These are phyloP conservation scores for Salvelinus sp. DNA, from an alignment of 2,113 vertebrate genomes.

Conservation along the genomic window DNA sequence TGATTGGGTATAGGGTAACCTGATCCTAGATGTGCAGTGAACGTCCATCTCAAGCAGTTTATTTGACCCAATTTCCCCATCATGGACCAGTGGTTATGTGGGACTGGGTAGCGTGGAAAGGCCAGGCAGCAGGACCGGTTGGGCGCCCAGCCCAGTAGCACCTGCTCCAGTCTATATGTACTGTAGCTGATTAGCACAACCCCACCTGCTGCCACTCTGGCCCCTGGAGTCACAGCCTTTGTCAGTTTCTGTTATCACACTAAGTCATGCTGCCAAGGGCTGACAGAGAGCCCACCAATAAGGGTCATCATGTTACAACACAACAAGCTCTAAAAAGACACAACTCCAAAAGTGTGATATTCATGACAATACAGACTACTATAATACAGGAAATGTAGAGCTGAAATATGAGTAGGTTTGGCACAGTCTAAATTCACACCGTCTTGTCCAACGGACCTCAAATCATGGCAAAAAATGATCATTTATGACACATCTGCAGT, in stretches of 20 bases:
- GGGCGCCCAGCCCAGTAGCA: conserved; percentile 20
- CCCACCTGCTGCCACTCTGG: conserved; percentile 48
- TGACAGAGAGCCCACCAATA: conserved; percentile 31
- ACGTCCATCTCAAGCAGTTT: background rate
- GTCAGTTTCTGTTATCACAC: conserved; percentile 51
- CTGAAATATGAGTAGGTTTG: too few relatives aligned
- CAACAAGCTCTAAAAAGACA: background rate
- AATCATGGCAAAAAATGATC: too few relatives aligned
- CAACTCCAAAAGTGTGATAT: background rate
- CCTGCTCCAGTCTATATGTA: conserved; percentile 43
- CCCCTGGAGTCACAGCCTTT: conserved; percentile 18
- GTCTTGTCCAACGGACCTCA: too few relatives aligned
- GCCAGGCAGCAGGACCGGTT: conserved; percentile 35
- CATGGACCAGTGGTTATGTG: conserved; percentile 5
- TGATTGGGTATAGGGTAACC: background rate
- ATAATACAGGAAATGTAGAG: too few relatives aligned
- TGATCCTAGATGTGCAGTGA: background rate
- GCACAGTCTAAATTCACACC: too few relatives aligned
- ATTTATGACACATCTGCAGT: too few relatives aligned
- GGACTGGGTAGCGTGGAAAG: conserved; percentile 29
- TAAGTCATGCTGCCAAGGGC: conserved; percentile 35
- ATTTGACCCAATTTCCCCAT: background rate
- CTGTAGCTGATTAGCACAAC: conserved; percentile 22
- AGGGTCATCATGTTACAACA: conserved; percentile 16
- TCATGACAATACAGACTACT: background rate